Base-by-base conservation (phyloP, 2,888 invertebrate species). In the Polietes domitor region DNA sequence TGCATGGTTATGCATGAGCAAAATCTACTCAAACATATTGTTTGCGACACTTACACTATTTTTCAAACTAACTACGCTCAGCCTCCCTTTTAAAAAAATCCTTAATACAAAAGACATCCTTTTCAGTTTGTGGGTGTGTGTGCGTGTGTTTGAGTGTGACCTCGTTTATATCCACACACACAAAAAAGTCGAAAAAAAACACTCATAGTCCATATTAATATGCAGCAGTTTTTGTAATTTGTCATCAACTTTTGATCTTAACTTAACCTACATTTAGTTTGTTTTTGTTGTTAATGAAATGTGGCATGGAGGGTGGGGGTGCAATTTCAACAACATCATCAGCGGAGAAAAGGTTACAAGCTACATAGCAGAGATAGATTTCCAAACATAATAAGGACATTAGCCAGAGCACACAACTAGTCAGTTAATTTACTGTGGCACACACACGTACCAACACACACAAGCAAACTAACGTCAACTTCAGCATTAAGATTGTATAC, bases 251-350 rank as follows among this genome's bases (percentile, higher is more conserved):
- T 50, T 53, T 71, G 32, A 76, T 76, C 76, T 68, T 77, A 9
- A 80, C 77, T 80, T 77, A 74, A 24, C 75, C 76, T 77, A 70
- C 41, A 74, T 73, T 43, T 68, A 4, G 55, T 24, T 58, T 58
- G 55, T 58, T 21, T 26, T 2, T 2, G 28, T 24, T 24, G n/a
- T 61, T 61, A 61, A 61, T 61, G 61, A 61, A 50, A 5, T 24
- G 28, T 28, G 28, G 10, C 61, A 2, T 58, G n/a, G n/a, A n/a
- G n/a, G n/a, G n/a, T n/a, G n/a, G n/a, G n/a, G n/a, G 7, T 58
- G 15, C 58, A 24, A n/a, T n/a, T 12, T 15, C 58, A 21, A 12
- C 4, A 24, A 19, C 50, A 58, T 24, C 26, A 24, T 7, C 58
- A 9, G 47, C 17, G 19, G n/a, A 50, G n/a, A 53, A 19, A 58